Conservation (phyloP, 2,888 invertebrate genomes). For the Chrysotoxum bicinctum region DNA sequence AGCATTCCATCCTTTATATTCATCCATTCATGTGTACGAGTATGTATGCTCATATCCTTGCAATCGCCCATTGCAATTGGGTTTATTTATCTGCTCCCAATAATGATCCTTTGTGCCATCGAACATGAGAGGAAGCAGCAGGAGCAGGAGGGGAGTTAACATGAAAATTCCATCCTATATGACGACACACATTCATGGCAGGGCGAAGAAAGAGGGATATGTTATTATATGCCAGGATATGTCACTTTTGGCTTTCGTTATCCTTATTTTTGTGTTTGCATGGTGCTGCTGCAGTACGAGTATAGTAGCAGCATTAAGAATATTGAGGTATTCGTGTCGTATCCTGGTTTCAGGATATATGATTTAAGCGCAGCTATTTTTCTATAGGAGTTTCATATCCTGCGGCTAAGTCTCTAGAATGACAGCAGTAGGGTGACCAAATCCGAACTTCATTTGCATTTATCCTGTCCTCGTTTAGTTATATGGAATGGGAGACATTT, state of each 20-base stretch:
- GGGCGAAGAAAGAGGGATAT: constrained; percentile 11
- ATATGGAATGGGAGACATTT: constrained; percentile 15
- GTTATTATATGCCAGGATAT: constrained; percentile 60
- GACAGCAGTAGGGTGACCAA: constrained; percentile 61
- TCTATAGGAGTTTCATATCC: constrained; percentile 28
- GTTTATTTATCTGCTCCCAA: constrained; percentile 71
- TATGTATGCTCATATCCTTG: background rate
- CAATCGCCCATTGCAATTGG: constrained; percentile 39
- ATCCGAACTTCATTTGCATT: constrained; percentile 67
- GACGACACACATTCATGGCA: constrained; percentile 7
- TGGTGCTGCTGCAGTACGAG: constrained; percentile 2
- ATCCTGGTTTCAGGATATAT: constrained; percentile 63
- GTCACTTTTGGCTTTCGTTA: constrained; percentile 59
- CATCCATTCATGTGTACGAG: background rate
- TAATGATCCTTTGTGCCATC: constrained; percentile 50
- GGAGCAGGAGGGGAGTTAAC: background rate
- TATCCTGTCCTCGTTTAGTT: constrained; percentile 11
- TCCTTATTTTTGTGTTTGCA: constrained; percentile 48
- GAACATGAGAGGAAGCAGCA: background rate
- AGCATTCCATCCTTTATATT: background rate
- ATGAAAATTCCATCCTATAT: constrained; percentile 12
- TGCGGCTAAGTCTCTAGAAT: constrained; percentile 45
- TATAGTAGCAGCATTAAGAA: constrained; percentile 15
- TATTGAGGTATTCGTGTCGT: constrained; percentile 70
- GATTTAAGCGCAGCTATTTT: constrained; percentile 32